A percentile compares a stretch with the other conserved stretches of the same genome.
phyloP scores from a whole-genome alignment of 1,140 invertebrate species.

The Globodera rostochiensis region DNA sequence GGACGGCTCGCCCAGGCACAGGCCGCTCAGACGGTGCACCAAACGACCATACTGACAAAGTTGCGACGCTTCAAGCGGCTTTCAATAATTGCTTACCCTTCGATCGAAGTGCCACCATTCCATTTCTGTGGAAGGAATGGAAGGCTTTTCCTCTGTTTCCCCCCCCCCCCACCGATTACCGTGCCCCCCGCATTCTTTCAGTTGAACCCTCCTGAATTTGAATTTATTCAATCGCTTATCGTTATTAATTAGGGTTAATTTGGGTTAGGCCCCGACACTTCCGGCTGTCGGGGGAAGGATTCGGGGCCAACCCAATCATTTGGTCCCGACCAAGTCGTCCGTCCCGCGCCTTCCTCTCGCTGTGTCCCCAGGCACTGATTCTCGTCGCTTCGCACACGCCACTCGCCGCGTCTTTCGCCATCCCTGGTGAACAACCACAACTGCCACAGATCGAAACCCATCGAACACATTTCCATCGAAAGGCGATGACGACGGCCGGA shows the following conservation, averaged over 20 bases:
- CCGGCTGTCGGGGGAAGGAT: too few relatives aligned
- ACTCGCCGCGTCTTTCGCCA: slow-evolving; percentile 20
- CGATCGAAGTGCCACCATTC: slow-evolving; percentile 17
- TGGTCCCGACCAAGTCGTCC: background rate
- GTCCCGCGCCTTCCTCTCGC: slow-evolving; percentile 17
- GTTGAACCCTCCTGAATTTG: slow-evolving; percentile 42
- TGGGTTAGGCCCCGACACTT: too few relatives aligned
- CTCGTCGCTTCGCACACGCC: slow-evolving; percentile 49
- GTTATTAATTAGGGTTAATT: background rate
- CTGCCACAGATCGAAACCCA: slow-evolving; percentile 65
- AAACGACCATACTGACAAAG: slow-evolving; percentile 39
- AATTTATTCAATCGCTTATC: background rate
- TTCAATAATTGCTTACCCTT: background rate
- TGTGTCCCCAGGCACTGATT: slow-evolving; percentile 48
- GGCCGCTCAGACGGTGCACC: slow-evolving; percentile 38
- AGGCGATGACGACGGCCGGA: slow-evolving; percentile 51
- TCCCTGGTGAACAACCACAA: slow-evolving; percentile 54
- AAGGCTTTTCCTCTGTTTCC: background rate
- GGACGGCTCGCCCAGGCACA: slow-evolving; percentile 53
- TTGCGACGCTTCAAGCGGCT: too few relatives aligned
- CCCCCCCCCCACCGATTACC: slow-evolving; percentile 24
- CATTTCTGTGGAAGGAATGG: slow-evolving; percentile 13
- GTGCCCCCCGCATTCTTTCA: slow-evolving; percentile 55
- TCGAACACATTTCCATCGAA: slow-evolving; percentile 50
- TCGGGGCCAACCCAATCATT: background rate